Base-by-base conservation (phyloP, 2,113 vertebrate species). In the Vulpes ferrilata region DNA sequence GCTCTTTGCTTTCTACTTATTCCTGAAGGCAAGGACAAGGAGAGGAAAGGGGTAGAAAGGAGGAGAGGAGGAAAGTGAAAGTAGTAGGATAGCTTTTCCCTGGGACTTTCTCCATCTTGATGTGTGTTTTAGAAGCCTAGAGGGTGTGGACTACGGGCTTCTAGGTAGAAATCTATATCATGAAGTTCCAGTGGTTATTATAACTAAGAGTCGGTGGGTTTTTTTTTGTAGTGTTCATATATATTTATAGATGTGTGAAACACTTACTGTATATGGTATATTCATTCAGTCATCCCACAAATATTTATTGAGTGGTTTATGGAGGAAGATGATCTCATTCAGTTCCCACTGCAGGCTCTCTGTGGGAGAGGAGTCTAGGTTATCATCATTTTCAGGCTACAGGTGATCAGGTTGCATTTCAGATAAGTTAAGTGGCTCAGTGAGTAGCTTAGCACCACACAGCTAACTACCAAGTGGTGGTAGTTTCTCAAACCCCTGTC, bases 291-390 rank as follows among this genome's bases (percentile, higher is more conserved):
- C 82, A 81, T 91, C 48, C 88, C 48, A 23, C 65, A 96, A 2
- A 32, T 67, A 65, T 55, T 85, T 83, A 79, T 22, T 82, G 30
- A 86, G 65, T 87, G 17, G 35, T 87, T 94, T 86, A 30, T 88
- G 76, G 30, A 74, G 81, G 87, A 86, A 90, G 73, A 35, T 73
- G 57, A 85, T 65, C 30, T 91, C 87, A 86, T 32, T 92, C 43
- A 20, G 0, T 78, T 60, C 78, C 64, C 43, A 51, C 13, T 38
- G 35, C 67, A n/a, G 71, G 27, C 79, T 95, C 35, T 35, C 38
- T 64, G 38, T 51, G 62, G 62, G 64, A 88, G 91, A 89, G 73
- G 88, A 86, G 76, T 85, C 86, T 62, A 25, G 51, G 62, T 93
- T 74, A 74, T 84, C 27, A 48, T 79, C 22, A 27, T 55, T 93